A percentile compares a stretch with the other conserved stretches of the same genome.
Evolutionary conservation across 1,140 invertebrate genomes (phyloP).

Genomic region (Drosophila persimilis): DNA sequence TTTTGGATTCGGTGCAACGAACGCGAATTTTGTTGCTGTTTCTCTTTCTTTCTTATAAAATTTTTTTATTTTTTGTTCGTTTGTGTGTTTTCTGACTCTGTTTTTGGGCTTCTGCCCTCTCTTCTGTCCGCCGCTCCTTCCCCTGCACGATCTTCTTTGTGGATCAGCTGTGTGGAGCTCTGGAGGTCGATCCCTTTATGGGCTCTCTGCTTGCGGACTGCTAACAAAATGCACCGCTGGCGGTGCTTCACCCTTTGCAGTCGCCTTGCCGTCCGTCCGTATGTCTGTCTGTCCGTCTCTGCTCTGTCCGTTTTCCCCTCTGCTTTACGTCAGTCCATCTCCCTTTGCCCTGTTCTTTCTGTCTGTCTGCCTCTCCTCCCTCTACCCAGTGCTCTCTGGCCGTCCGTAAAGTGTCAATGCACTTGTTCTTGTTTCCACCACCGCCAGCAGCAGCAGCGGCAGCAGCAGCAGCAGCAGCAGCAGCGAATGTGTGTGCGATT

Average conservation of each 20-base stretch:
- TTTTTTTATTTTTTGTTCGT: slow-evolving; percentile 32
- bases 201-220: slow-evolving; percentile 37
- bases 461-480: slow-evolving; percentile 8
- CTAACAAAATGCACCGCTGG: slow-evolving; percentile 72
- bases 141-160: not conserved
- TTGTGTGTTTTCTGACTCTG: slow-evolving; percentile 21
- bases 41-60: slow-evolving; percentile 14
- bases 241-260: slow-evolving; percentile 71
- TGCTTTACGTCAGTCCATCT: slow-evolving; percentile 11
- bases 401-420: slow-evolving; percentile 76
- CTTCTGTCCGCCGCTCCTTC: slow-evolving; percentile 1
- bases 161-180: slow-evolving; percentile 62
- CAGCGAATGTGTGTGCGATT: slow-evolving; percentile 16
- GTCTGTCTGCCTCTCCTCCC: slow-evolving; percentile 4
- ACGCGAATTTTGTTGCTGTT: slow-evolving; percentile 40
- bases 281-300: not conserved
- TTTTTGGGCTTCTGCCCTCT: slow-evolving; percentile 10
- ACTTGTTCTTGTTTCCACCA: slow-evolving; percentile 76
- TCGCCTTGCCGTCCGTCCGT: slow-evolving; percentile 45
- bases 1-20: slow-evolving; percentile 60
- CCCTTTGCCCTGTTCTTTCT: slow-evolving; percentile 5
- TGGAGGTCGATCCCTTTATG: slow-evolving; percentile 53
- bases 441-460: not conserved
- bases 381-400: slow-evolving; percentile 24
- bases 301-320: slow-evolving; percentile 6